These are phyloP conservation scores for Steinernema hermaphroditum DNA, from an alignment of 2,888 invertebrate species.

Conservation along the genomic window DNA sequence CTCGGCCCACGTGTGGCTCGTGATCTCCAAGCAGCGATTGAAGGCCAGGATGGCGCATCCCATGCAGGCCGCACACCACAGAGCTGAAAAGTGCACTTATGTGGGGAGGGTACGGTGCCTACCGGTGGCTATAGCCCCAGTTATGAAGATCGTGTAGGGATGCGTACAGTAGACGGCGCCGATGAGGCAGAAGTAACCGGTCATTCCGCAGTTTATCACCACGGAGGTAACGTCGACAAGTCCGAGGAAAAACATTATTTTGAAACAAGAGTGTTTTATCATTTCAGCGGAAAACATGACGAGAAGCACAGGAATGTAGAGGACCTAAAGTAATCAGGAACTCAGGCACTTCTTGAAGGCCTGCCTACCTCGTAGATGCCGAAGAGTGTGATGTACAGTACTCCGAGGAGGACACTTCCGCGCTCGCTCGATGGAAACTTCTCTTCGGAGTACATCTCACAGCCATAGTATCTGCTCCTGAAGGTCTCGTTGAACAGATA, in stretches of 20 bases:
- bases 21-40: conserved; percentile 22
- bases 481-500: no score
- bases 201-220: not conserved
- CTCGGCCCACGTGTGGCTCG: not conserved
- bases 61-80: conserved; percentile 24
- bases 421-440: no score
- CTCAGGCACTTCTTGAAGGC: not conserved
- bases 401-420: not conserved
- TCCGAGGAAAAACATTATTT: conserved; percentile 10
- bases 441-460: no score
- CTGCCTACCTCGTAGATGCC: not conserved
- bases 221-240: not conserved
- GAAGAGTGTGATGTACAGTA: not conserved
- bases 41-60: not conserved
- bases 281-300: not conserved
- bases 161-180: conserved; percentile 12
- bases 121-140: not conserved
- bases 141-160: not conserved
- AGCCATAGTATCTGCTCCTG: no score
- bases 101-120: no score
- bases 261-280: not conserved
- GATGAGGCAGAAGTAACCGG: conserved; percentile 5
- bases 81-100: not conserved
- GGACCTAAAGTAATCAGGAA: not conserved
- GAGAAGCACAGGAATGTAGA: not conserved